Conservation (phyloP, 2,797 vertebrate species). For the Melanogrammus aeglefinus region DNA sequence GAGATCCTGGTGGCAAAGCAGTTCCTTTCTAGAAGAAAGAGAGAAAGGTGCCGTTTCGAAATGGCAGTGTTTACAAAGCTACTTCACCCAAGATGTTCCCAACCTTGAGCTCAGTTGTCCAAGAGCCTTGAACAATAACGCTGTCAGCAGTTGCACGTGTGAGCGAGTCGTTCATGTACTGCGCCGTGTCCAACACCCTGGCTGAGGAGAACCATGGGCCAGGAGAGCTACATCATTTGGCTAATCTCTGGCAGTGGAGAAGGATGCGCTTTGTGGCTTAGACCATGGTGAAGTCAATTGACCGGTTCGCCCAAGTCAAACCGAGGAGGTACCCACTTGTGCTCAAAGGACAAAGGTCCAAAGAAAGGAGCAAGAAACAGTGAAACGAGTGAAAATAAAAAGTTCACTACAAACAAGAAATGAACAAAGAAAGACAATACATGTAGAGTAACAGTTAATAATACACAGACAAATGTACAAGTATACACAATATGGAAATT, state of each 20-base stretch:
- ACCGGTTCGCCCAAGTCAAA: neutral
- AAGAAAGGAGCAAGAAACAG: no score
- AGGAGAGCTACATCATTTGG: slow-evolving; percentile 5
- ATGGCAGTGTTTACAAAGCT: no score
- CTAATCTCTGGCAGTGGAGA: neutral
- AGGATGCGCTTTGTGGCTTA: neutral
- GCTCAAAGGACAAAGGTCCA: no score
- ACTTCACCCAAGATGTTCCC: no score
- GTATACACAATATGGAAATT: no score
- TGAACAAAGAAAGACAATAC: no score
- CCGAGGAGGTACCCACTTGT: neutral
- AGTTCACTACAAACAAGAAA: no score
- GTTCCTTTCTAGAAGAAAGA: no score
- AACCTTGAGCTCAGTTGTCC: neutral
- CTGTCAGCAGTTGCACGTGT: neutral
- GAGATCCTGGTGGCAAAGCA: neutral
- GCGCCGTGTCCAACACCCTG: neutral
- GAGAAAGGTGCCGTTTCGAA: no score
- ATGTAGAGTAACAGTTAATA: no score
- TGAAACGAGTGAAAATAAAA: no score
- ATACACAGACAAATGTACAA: no score
- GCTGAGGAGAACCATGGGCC: slow-evolving; percentile 1
- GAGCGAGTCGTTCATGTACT: neutral
- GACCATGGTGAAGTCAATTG: neutral
- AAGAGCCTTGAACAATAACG: neutral